Evolutionary conservation across 2,888 invertebrate genomes (phyloP).

Genomic region (Apodemia zela): DNA sequence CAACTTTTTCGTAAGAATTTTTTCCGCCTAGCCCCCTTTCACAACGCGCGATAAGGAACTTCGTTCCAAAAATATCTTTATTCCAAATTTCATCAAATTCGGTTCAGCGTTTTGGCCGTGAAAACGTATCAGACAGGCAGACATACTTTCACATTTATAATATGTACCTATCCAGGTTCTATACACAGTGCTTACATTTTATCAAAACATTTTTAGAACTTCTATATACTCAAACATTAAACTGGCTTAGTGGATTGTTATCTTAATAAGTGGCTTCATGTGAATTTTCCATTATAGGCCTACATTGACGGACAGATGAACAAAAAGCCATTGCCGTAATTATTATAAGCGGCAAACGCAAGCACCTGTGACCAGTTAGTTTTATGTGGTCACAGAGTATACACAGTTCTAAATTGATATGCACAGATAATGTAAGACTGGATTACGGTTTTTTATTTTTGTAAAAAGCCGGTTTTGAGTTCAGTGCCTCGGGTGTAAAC

Average conservation of each 20-base stretch:
- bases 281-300: slow-evolving; percentile 34
- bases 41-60: no score
- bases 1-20: no score
- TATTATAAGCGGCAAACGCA: slow-evolving; percentile 67
- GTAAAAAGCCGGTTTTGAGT: slow-evolving; percentile 46
- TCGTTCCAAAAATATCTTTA: no score
- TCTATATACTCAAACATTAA: not conserved
- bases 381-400: slow-evolving; percentile 43
- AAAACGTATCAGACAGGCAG: no score
- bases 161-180: no score
- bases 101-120: no score
- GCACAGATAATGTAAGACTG: slow-evolving; percentile 34
- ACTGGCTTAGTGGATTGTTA: slow-evolving; percentile 1
- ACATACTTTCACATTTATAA: no score
- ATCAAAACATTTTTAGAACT: no score
- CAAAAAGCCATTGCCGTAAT: slow-evolving; percentile 71
- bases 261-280: not conserved
- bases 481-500: slow-evolving; percentile 41
- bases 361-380: slow-evolving; percentile 53
- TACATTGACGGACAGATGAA: slow-evolving; percentile 52
- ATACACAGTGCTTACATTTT: no score
- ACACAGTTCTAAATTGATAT: slow-evolving; percentile 24
- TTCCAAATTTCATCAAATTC: no score
- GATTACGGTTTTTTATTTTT: slow-evolving; percentile 29
- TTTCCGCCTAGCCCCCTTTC: no score